Conservation (phyloP, 2,113 vertebrate genomes). For the Eurystomus gularis region DNA sequence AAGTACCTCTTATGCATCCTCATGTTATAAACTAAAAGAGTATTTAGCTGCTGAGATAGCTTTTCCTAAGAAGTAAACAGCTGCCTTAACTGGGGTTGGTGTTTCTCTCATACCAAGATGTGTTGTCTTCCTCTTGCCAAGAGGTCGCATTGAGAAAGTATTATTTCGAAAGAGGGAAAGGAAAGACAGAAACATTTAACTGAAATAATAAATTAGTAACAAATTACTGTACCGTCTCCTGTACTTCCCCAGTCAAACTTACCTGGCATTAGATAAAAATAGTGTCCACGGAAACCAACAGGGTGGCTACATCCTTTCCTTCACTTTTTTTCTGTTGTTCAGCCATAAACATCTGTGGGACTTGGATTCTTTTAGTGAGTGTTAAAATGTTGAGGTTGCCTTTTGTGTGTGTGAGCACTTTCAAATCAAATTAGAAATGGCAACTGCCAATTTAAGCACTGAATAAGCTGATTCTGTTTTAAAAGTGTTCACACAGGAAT, state of each 20-base stretch:
- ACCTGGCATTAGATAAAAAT: not conserved
- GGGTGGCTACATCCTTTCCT: not conserved
- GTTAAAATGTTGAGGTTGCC: not conserved
- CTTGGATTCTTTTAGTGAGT: not conserved
- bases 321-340: not conserved
- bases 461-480: not conserved
- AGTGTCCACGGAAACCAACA: not conserved
- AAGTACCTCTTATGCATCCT: not conserved
- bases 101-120: not conserved
- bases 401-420: not conserved
- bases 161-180: not conserved
- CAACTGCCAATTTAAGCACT: not conserved
- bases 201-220: not conserved
- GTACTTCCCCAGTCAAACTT: not conserved
- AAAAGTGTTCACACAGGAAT: not conserved
- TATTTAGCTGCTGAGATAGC: not conserved
- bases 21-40: not conserved
- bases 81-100: not conserved
- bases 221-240: not conserved
- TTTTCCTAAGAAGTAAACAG: not conserved
- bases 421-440: not conserved
- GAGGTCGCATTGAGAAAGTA: not conserved
- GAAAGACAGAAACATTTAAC: not conserved
- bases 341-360: not conserved
- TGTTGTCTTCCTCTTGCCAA: not conserved